Conservation (phyloP, 1,140 invertebrate species). For the Drosophila sucinea region DNA sequence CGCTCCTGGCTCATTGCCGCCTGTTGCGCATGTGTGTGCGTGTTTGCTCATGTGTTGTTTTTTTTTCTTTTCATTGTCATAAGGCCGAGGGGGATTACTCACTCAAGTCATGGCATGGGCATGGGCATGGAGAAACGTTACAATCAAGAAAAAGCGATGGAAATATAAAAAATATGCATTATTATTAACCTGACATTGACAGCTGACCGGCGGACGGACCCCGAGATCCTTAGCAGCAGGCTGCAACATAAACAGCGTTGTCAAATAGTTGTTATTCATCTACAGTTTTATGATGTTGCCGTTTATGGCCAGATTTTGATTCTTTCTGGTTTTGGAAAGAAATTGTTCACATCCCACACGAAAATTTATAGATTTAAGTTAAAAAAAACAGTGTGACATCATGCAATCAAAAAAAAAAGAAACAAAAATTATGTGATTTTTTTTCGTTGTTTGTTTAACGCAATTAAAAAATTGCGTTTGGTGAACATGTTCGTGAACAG, state of each 20-base stretch:
- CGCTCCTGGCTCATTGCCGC: constrained; percentile 12
- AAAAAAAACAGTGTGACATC: constrained; percentile 55
- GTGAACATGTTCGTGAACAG: background rate
- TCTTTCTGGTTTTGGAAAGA: constrained; percentile 34
- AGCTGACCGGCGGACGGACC: constrained; percentile 52
- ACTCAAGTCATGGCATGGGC: constrained; percentile 54
- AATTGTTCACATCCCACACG: constrained; percentile 48
- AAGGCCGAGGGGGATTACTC: constrained; percentile 44
- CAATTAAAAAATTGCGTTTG: constrained; percentile 5
- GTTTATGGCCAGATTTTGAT: constrained; percentile 52
- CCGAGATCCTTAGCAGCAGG: constrained; percentile 18
- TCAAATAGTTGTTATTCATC: constrained; percentile 28
- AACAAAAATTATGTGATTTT: constrained; percentile 6
- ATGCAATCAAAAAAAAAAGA: constrained; percentile 36
- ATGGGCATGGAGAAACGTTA: constrained; percentile 7
- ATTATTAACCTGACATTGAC: constrained; percentile 46
- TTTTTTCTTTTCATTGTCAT: constrained; percentile 59
- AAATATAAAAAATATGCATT: constrained; percentile 17
- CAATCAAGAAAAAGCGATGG: constrained; percentile 7
- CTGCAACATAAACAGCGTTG: constrained; percentile 20
- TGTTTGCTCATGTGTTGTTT: constrained; percentile 58
- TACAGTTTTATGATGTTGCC: constrained; percentile 25
- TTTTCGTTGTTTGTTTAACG: background rate
- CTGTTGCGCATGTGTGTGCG: constrained; percentile 24
- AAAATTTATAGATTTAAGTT: constrained; percentile 51